Percentiles rank a stretch among this genome's conserved stretches.
Evolutionary conservation across 2,888 invertebrate genomes (phyloP).

Genomic region (Aspidapion aeneum): DNA sequence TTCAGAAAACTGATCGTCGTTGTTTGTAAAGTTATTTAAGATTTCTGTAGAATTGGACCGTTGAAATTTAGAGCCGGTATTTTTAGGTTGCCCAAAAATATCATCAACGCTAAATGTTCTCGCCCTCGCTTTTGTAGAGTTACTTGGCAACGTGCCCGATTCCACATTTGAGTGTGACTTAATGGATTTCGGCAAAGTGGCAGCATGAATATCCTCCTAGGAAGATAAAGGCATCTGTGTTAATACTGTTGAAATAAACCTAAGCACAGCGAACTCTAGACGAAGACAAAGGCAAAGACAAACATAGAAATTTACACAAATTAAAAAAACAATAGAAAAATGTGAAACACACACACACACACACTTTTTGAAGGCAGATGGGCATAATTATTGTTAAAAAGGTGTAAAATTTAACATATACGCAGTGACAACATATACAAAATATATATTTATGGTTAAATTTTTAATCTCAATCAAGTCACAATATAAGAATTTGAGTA

Average conservation of each 20-base stretch:
- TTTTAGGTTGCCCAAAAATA: background rate
- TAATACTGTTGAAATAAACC: background rate
- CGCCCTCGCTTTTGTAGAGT: background rate
- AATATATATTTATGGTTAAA: background rate
- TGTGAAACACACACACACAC: no score
- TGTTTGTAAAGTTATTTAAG: no score
- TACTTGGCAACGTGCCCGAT: background rate
- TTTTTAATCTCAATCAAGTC: no score
- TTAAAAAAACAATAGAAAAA: background rate
- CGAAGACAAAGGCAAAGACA: background rate
- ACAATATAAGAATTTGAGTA: no score
- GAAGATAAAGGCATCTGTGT: background rate
- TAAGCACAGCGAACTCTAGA: background rate
- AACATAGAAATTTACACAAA: background rate
- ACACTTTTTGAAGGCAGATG: no score
- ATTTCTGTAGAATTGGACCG: background rate
- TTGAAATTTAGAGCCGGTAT: background rate
- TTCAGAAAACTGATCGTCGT: no score
- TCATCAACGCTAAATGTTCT: background rate
- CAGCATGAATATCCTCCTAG: background rate
- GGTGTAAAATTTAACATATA: no score
- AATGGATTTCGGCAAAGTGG: background rate
- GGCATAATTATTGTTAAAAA: no score
- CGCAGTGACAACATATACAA: background rate
- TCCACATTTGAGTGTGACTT: background rate